Evolutionary conservation across 1,140 invertebrate species (phyloP).

Genomic region (Centruroides sculpturatus): DNA sequence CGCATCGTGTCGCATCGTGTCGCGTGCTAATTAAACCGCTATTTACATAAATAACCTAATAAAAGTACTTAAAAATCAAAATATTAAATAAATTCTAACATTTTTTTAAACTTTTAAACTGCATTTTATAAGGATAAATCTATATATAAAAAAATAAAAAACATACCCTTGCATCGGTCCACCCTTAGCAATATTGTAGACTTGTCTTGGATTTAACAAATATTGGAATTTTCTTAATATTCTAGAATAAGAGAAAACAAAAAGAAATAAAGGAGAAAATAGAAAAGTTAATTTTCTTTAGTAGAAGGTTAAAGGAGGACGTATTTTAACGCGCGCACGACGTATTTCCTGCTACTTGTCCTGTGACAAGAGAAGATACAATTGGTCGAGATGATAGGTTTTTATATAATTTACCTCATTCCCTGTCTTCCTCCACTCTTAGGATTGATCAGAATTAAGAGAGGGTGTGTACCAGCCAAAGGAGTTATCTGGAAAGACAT

Average conservation of each 20-base stretch:
- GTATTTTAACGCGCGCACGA: too few relatives aligned
- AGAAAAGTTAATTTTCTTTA: not conserved
- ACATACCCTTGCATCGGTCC: slow-evolving; percentile 60
- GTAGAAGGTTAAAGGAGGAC: not conserved
- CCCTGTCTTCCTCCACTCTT: slow-evolving; percentile 90
- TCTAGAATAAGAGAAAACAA: slow-evolving; percentile 20
- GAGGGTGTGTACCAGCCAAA: slow-evolving; percentile 51
- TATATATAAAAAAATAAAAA: too few relatives aligned
- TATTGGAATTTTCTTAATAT: slow-evolving; percentile 51
- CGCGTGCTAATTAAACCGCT: too few relatives aligned
- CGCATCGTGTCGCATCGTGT: too few relatives aligned
- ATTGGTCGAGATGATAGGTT: too few relatives aligned
- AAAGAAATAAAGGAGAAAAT: not conserved
- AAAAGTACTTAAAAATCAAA: too few relatives aligned
- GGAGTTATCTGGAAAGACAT: slow-evolving; percentile 70
- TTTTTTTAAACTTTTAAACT: too few relatives aligned
- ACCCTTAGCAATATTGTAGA: slow-evolving; percentile 77
- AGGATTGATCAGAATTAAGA: slow-evolving; percentile 90
- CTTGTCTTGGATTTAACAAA: slow-evolving; percentile 84
- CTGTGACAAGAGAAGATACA: too few relatives aligned
- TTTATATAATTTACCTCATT: slow-evolving; percentile 34
- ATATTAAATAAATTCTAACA: not conserved
- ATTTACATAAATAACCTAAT: too few relatives aligned
- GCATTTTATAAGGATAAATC: not conserved
- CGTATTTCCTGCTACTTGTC: too few relatives aligned